Evolutionary conservation across 2,888 invertebrate species (phyloP), one percentile per base, ranked within the genome.

Genomic region (Oligia fasciuncula): DNA sequence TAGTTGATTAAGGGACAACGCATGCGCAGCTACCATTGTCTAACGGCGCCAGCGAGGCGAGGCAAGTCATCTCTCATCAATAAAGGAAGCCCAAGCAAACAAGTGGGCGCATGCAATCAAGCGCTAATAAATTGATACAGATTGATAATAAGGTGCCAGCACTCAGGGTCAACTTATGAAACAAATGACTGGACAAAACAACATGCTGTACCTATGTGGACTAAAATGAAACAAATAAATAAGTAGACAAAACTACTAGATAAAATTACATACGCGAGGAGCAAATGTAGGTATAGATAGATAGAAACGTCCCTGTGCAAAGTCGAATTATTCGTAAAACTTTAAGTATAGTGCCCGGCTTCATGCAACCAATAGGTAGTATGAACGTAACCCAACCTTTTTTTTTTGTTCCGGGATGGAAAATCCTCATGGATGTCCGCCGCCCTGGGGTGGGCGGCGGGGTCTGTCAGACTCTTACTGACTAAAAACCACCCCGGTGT

Each of bases 71-170:
- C 93, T 94, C 93, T 83, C 92, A 92, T 94, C 96, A 96, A 96
- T 95, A 95, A 94, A 94, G 88, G 95, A 95, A 96, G 94, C 94
- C 95, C 93, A 94, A 91, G 91, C 94, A 94, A 95, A 94, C 95
- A 95, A 92, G 88, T 83, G 87, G 89, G 82, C 89, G 88, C 90
- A 88, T 91, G 89, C 91, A 91, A 92, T 91, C 92, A 91, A 62
- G 76, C 74, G 80, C 77, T 89, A 89, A 85, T 86, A 85, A 85
- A 87, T 85, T 86, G 87, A 84, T 85, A 86, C 83, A 82, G 86
- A 85, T 90, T 86, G 89, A 70, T 85, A 83, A 79, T 77, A 89
- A 82, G 80, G 79, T 87, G 68, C 65, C 71, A 68, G n/a, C 60
- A 29, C 74, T 81, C 77, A 74, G 65, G 65, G 72, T 69, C 76